Conservation (phyloP, 2,113 vertebrate genomes). For the Phaethon lepturus region DNA sequence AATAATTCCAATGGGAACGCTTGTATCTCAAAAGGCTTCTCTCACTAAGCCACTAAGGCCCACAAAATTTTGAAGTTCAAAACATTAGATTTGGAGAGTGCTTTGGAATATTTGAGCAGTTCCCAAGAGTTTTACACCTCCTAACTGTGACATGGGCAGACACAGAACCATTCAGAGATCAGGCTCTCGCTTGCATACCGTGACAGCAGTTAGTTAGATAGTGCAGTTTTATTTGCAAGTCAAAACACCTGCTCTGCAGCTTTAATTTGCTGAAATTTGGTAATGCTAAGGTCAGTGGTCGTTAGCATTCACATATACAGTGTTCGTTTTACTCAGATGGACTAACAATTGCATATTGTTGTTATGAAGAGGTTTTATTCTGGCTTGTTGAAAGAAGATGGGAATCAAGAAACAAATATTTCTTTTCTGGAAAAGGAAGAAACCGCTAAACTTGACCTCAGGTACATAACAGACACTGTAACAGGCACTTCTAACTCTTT, state of each 20-base stretch:
- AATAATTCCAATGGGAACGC: not conserved
- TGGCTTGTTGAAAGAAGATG: not conserved
- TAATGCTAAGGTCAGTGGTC: not conserved
- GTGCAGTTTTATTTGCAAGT: not conserved
- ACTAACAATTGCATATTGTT: rapidly evolving
- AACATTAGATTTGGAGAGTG: rapidly evolving
- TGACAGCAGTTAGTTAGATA: rapidly evolving
- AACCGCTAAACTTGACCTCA: not conserved
- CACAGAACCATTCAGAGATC: rapidly evolving
- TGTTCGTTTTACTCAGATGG: not conserved
- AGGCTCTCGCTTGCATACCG: rapidly evolving
- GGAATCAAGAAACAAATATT: not conserved
- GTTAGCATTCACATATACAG: not conserved
- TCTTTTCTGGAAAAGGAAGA: not conserved
- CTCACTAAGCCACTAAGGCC: not conserved
- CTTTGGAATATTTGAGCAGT: rapidly evolving
- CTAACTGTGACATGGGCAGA: rapidly evolving
- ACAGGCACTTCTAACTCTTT: not conserved
- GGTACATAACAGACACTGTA: rapidly evolving
- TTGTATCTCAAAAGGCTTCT: rapidly evolving
- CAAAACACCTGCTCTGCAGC: not conserved
- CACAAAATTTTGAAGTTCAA: not conserved
- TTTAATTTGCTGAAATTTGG: not conserved
- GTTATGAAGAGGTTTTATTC: rapidly evolving
- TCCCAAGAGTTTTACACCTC: not conserved